Evolutionary conservation across 2,888 invertebrate species (phyloP), one percentile per base, ranked within the genome.

Genomic region (Ceratothoa steindachneri): DNA sequence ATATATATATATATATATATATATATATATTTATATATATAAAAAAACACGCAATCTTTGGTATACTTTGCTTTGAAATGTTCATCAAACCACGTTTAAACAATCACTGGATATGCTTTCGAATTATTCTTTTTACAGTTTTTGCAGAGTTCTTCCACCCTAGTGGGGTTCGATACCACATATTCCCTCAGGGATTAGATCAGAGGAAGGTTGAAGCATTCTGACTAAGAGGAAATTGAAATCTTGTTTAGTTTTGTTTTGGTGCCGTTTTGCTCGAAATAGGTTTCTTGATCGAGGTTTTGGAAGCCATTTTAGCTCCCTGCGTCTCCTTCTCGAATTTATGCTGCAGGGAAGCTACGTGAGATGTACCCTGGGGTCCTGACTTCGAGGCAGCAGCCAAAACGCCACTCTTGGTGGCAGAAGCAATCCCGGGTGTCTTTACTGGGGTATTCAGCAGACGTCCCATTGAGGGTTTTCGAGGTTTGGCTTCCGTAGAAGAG

Each of bases 311-410:
- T 30, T 67, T 79, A 22, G 69, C 29, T 9, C 69, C 72, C 28
- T 71, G 60, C 19, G 60, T 64, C 27, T 78, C 78, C 55, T 78
- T 78, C 31, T 79, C 79, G 72, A 79, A 79, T 65, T 74, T 79
- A 28, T 79, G 79, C 70, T 79, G 79, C 22, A 79, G 31, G 9
- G 79, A 76, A 28, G 79, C 79, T 27, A 79, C 79, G 30, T 73
- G 65, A 7, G 71, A 70, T 19, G 64, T 73, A 29, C 73, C 73
- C 2, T 64, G 51, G 19, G 69, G 27, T 27, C 64, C 30, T 9
- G 30, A 15, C 41, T 67, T 67, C 12, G 30, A 30, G 30, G 30
- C 28, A 22, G 22, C n/a, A 67, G 60, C 51, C 60, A 31, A 53
- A 60, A 30, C 28, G 24, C n/a, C 30, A 19, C n/a, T 19, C 60